Evolutionary conservation across 2,113 vertebrate genomes (phyloP), one percentile per base, ranked within the genome.

Genomic region (Nycticorax nycticorax): DNA sequence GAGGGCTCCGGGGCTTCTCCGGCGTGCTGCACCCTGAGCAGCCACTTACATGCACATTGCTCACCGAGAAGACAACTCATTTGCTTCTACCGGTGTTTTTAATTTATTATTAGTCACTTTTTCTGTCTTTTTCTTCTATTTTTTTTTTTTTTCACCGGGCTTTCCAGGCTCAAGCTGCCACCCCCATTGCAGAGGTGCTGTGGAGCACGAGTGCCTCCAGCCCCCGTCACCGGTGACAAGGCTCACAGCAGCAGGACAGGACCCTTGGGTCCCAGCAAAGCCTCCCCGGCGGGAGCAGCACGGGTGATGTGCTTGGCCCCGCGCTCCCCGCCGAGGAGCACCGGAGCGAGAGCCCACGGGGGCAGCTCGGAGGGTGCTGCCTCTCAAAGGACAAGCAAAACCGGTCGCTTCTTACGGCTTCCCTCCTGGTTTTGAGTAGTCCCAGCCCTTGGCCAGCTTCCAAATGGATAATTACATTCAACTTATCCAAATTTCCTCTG

Each of bases 401-500:
- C 27, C 1, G 12, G 39, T 89, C 8, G 0, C 89, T 92, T 52
- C 83, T 74, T 71, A 15, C 75, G 66, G 68, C 66, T 53, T 75
- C 57, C 35, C 82, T 86, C 39, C 22, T 28, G 64, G 21, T 47
- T 91, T 85, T 93, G 89, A 89, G 84, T 60, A 56, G 86, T 85
- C 89, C 78, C 90, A 88, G 92, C 86, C 72, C 63, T 92, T 94
- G 93, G 95, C 86, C 50, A 14, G 59, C 52, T 92, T 90, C 89
- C 93, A 96, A 27, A 82, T 50, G 95, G 91, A 78, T 96, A 96
- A 95, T 91, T 95, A 75, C 37, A 48, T 92, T 93, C 91, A 86
- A 78, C 90, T 95, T 96, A 68, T 35, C 94, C 52, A 27, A 90
- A 96, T 96, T 92, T 97, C 95, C 90, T 96, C 89, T 84, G 81